Percentiles rank a stretch among this genome's conserved stretches.
phyloP scores from a whole-genome alignment of 2,113 vertebrate genomes.

The Carassius gibelio region DNA sequence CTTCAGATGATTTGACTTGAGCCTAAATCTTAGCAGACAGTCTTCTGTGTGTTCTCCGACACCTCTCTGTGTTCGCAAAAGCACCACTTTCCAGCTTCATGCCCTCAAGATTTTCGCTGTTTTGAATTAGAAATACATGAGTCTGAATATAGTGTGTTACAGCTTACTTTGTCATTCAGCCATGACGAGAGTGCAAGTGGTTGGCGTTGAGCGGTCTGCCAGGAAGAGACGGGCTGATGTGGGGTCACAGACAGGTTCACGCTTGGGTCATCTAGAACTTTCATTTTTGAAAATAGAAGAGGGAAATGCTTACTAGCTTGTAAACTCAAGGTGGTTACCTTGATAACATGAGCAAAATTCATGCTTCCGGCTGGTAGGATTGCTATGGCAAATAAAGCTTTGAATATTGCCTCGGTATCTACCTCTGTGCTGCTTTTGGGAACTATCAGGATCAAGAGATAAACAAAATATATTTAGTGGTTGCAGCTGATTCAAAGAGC shows the following conservation, averaged over 20 bases:
- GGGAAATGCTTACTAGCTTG: conserved; percentile 28
- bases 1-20: conserved; percentile 4
- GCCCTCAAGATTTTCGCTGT: conserved; percentile 5
- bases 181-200: conserved; percentile 24
- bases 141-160: conserved; percentile 28
- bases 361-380: not conserved
- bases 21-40: conserved; percentile 9
- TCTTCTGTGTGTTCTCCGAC: not conserved
- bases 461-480: not conserved
- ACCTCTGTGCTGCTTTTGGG: not conserved
- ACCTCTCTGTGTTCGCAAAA: conserved; percentile 5
- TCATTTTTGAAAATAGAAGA: not conserved
- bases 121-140: conserved; percentile 45
- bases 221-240: conserved; percentile 23
- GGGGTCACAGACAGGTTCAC: conserved; percentile 35
- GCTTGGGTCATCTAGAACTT: not conserved
- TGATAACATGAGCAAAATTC: not conserved
- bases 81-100: not conserved
- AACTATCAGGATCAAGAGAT: not conserved
- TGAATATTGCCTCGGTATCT: not conserved
- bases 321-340: not conserved
- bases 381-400: not conserved
- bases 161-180: conserved; percentile 33
- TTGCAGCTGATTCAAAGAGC: not conserved
- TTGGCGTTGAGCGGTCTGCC: not conserved